Evolutionary conservation across 2,888 invertebrate species (phyloP), one percentile per base, ranked within the genome.

Genomic region (Macropis europaea): DNA sequence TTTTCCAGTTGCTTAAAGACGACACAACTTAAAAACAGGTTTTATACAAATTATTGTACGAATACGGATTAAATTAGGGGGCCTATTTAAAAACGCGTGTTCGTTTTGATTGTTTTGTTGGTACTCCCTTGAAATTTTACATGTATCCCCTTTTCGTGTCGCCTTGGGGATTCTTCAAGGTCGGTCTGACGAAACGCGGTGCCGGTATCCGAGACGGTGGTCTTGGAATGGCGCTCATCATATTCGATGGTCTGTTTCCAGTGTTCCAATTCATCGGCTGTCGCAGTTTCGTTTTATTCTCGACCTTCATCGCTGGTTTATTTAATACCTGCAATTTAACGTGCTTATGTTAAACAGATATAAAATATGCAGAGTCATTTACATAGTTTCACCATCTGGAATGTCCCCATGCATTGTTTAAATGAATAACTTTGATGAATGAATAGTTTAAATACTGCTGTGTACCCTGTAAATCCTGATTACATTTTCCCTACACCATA

Each of bases 191-290:
- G 13, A 75, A 73, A 43, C 77, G 68, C 7, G 63, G 64, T 40
- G 81, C 89, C 53, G 89, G 89, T 66, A 90, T 90, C 17, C 90
- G 86, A 5, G 89, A 89, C 9, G 87, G 82, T 30, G 90, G 90
- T 82, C 90, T 86, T 36, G 90, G 90, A 69, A 89, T 90, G 53
- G 89, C 90, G 63, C 89, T 89, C 34, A 66, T 73, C 15, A 72
- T 62, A 59, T 78, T 81, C 34, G 76, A 6, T 47, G 75, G 42
- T 52, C 71, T 40, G 47, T 48, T 53, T 77, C 80, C 76, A 77
- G 77, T 72, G 40, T 79, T 81, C 77, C 86, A 88, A 73, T 84
- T 87, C 0, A 82, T 83, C 30, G 90, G 89, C 24, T 77, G 86
- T 56, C 85, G 83, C 57, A 89, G 70, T 71, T 80, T 86, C 19